Evolutionary conservation across 2,888 invertebrate species (phyloP), one percentile per base, ranked within the genome.

Genomic region (Ectemnius cavifrons): DNA sequence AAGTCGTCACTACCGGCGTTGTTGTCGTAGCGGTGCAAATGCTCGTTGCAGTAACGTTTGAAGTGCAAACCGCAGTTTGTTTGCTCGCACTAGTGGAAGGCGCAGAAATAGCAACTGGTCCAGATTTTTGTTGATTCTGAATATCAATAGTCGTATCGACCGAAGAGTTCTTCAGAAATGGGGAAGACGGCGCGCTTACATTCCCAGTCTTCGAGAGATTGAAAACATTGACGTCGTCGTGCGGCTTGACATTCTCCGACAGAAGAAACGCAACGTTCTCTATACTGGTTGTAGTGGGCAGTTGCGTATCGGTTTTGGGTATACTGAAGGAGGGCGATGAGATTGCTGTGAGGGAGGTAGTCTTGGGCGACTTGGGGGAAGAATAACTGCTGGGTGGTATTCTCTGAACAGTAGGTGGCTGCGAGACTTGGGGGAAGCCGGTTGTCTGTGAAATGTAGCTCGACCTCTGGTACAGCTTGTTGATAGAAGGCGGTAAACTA

Each of bases 401-500:
- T 80, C 90, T 87, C 69, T 91, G 90, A 0, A 90, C 87, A 16
- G 89, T 81, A 1, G 89, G 89, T 0, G 89, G 86, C 62, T 90
- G 89, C 1, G 79, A 71, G 4, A 85, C 75, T 4, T 82, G 63
- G 3, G 82, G 79, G 20, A 85, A 87, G 2, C 81, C 83, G 14
- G 88, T 84, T 0, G 87, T 82, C 28, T 88, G 89, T 0, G 90
- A 85, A 69, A 88, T 83, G 71, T 90, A 91, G 69, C 85, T 89
- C 27, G 89, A 86, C 14, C 90, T 84, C 58, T 90, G 90, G 67
- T 89, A 90, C 13, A 90, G 77, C 60, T 90, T 90, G 65, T 87
- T 90, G 60, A 90, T 88, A n/a, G 90, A 86, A 0, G 90, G 89
- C 18, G 91, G 91, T 61, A 91, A 78, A 67, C 89, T 90, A 78